Base-by-base conservation (phyloP, 1,140 invertebrate species). In the Drosophila mojavensis region DNA sequence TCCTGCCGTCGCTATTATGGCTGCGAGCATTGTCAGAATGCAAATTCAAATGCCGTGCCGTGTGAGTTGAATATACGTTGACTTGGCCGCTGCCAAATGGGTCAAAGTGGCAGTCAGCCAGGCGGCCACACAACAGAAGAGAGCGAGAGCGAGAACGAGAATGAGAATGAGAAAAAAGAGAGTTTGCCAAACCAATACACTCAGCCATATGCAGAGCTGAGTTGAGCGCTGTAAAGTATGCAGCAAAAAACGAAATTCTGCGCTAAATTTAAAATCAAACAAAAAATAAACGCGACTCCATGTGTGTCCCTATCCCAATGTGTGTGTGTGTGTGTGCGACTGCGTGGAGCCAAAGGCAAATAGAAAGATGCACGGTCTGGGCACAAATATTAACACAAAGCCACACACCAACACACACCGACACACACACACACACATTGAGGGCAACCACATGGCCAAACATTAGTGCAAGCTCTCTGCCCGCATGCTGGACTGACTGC, bases 211-310 rank as follows among this genome's bases (percentile, higher is more conserved):
- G 55, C 13, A 45, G 17, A 76, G 74, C 53, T 51, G 17, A 76
- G 74, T 53, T 55, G 30, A 48, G 20, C 28, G 39, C 54, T 47
- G 41, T n/a, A 79, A 79, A 84, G 78, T 78, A 78, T 67, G 72
- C 64, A 77, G 79, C 64, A 69, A 65, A 63, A 79, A 76, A 74
- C 69, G 73, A 89, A 80, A 89, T 89, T 78, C 68, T 83, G 73
- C 79, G 79, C 84, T 88, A 89, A 88, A 88, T 84, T 88, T 72
- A 72, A 83, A 88, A 80, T 89, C 84, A 88, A 89, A 88, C 80
- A 89, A 68, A 81, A 78, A 88, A 88, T 88, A 89, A 89, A 84
- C 58, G 36, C 47, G 39, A 68, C 68, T 66, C 59, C 48, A 62
- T 56, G 41, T 55, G 24, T 53, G 64, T 66, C 24, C 54, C 36